Evolutionary conservation across 2,113 vertebrate genomes (phyloP).

Genomic region (Cricetomys ansorgei): DNA sequence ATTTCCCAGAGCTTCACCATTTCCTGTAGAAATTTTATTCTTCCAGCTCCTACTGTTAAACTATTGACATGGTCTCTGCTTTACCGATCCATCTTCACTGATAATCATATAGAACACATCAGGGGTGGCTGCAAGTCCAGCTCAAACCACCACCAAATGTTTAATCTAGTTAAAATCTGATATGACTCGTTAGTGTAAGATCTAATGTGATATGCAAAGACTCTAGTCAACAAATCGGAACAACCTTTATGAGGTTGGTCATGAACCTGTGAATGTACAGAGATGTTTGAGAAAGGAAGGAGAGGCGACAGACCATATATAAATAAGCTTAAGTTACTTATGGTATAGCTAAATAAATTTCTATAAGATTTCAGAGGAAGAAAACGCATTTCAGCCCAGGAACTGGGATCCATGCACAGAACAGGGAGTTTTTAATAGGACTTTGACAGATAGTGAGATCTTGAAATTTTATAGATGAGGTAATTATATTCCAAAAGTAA

Average conservation of each 20-base stretch:
- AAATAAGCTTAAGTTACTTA: not conserved
- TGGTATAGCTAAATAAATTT: not conserved
- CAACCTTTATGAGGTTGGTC: not conserved
- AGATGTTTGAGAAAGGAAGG: not conserved
- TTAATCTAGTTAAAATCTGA: not conserved
- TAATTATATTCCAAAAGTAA: slow-evolving; percentile 44
- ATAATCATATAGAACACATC: not conserved
- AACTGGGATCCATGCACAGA: not conserved
- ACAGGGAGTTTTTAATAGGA: not conserved
- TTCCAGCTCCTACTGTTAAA: not conserved
- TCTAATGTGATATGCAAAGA: not conserved
- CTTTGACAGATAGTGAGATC: not conserved
- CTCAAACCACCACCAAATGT: not conserved
- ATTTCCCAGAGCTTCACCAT: not conserved
- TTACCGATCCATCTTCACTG: not conserved
- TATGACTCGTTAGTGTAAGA: not conserved
- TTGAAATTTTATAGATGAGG: not conserved
- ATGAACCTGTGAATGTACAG: not conserved
- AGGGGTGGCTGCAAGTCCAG: not conserved
- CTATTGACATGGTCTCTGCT: not conserved
- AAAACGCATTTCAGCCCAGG: not conserved
- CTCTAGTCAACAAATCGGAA: not conserved
- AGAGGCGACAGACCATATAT: not conserved
- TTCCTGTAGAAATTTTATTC: not conserved
- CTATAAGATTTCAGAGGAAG: not conserved